phyloP scores from a whole-genome alignment of 2,113 vertebrate species.

The Prunella himalayana region DNA sequence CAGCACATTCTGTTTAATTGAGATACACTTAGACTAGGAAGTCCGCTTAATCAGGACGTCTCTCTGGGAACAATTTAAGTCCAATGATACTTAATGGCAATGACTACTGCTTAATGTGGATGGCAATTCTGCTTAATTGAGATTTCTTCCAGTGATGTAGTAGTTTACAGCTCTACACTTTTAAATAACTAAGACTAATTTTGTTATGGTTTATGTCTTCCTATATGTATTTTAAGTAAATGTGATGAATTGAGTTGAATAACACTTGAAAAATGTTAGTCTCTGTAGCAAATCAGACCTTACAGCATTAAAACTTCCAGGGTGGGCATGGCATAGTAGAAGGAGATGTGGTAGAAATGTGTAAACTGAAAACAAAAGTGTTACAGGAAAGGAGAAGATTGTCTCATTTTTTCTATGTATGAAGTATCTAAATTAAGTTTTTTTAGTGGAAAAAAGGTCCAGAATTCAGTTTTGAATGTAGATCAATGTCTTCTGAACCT shows the following conservation, averaged over 20 bases:
- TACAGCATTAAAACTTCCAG: not conserved
- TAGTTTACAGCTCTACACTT: slow-evolving; percentile 37
- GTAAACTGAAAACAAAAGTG: not conserved
- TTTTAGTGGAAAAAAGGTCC: not conserved
- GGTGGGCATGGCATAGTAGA: not conserved
- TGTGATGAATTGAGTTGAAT: not conserved
- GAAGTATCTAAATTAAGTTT: not conserved
- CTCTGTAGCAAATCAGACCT: not conserved
- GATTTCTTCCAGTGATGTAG: slow-evolving; percentile 32
- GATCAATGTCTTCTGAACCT: not conserved
- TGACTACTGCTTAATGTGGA: slow-evolving; percentile 61
- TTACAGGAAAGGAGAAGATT: not conserved
- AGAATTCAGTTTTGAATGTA: not conserved
- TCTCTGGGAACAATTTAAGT: slow-evolving; percentile 61
- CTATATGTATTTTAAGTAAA: slow-evolving; percentile 40
- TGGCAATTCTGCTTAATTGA: slow-evolving; percentile 62
- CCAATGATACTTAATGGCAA: slow-evolving; percentile 65
- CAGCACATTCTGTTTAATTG: slow-evolving; percentile 49
- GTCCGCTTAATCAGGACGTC: slow-evolving; percentile 51
- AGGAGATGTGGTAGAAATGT: not conserved
- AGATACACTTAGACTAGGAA: slow-evolving; percentile 56
- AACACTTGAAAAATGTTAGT: not conserved
- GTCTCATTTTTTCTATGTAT: too few relatives aligned
- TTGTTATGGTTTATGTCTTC: slow-evolving; percentile 22
- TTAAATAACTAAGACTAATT: slow-evolving; percentile 56